phyloP scores from a whole-genome alignment of 2,113 vertebrate species.

The Albula goreensis region DNA sequence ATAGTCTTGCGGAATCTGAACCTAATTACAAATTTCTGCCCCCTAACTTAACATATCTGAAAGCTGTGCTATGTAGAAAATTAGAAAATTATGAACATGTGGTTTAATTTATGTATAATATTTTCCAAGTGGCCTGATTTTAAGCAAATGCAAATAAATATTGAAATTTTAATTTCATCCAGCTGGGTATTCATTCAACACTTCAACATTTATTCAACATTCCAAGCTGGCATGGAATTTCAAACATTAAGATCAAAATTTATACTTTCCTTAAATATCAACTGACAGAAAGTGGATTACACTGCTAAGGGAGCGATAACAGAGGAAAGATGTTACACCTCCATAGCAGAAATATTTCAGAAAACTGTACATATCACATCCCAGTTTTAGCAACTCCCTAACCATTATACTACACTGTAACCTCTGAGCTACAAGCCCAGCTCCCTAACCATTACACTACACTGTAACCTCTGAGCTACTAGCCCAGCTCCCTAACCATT shows the following conservation, averaged over 20 bases:
- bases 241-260: conserved; percentile 36
- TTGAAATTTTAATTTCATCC: conserved; percentile 53
- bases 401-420: too few relatives aligned
- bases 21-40: conserved; percentile 60
- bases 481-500: too few relatives aligned
- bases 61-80: conserved; percentile 32
- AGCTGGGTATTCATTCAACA: conserved; percentile 40
- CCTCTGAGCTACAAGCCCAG: too few relatives aligned
- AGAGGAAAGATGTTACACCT: too few relatives aligned
- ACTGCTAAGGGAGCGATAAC: conserved; percentile 27
- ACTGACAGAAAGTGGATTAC: conserved; percentile 37
- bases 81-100: conserved; percentile 34
- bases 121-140: conserved; percentile 46
- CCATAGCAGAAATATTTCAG: too few relatives aligned
- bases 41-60: conserved; percentile 42
- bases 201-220: conserved; percentile 37
- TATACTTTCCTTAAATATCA: conserved; percentile 35
- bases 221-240: conserved; percentile 35
- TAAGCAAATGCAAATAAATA: conserved; percentile 48
- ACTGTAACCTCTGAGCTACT: too few relatives aligned
- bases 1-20: conserved; percentile 52
- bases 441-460: too few relatives aligned
- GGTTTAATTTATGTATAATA: conserved; percentile 57
- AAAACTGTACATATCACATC: too few relatives aligned
- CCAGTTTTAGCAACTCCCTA: too few relatives aligned